Evolutionary conservation across 2,888 invertebrate genomes (phyloP).

Genomic region (Clunio marinus): DNA sequence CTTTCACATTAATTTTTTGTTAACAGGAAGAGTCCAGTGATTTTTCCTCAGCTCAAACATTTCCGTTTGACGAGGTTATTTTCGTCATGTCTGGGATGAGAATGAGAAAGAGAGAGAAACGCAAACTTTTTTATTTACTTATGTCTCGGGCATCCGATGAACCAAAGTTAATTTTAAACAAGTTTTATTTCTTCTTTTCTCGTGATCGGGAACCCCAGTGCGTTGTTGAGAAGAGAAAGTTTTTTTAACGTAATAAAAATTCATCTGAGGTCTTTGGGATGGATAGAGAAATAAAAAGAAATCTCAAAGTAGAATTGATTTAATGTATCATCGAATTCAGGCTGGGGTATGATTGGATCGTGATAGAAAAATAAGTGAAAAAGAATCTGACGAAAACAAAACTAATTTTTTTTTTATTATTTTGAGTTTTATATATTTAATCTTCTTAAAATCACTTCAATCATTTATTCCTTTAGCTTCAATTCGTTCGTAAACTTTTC

Average conservation of each 20-base stretch:
- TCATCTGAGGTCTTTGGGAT: background rate
- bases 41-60: too few species aligned
- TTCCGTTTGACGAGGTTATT: too few species aligned
- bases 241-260: slow-evolving; percentile 10
- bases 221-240: background rate
- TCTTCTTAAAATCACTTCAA: slow-evolving; percentile 18
- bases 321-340: slow-evolving; percentile 6
- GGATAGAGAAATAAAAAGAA: background rate
- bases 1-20: too few species aligned
- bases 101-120: too few species aligned
- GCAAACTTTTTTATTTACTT: slow-evolving; percentile 18
- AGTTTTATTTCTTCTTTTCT: background rate
- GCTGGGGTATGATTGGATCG: background rate
- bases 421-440: too few species aligned
- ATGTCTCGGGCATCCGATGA: slow-evolving; percentile 4
- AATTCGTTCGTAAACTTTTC: background rate
- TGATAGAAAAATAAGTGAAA: background rate
- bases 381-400: background rate
- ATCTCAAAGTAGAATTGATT: slow-evolving; percentile 4
- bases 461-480: background rate
- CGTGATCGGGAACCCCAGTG: background rate
- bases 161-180: background rate
- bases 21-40: too few species aligned
- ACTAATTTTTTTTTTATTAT: background rate
- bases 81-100: too few species aligned